These are phyloP conservation scores for Falco biarmicus DNA, from an alignment of 2,797 vertebrate genomes.

Conservation along the genomic window DNA sequence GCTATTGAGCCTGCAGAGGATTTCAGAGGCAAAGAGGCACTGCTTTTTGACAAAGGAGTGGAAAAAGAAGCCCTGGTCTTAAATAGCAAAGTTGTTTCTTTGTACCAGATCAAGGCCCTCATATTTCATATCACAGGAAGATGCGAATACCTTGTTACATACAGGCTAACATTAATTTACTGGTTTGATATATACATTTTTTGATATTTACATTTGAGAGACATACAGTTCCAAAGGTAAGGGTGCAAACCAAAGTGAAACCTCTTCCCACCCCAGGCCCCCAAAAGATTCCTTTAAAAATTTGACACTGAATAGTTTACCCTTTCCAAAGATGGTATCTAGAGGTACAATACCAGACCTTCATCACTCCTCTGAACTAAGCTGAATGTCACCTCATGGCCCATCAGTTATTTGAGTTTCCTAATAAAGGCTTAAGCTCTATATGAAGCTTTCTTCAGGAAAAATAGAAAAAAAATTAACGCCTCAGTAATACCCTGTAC, in stretches of 20 bases:
- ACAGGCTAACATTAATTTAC: not conserved
- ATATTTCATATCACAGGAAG: fast-evolving
- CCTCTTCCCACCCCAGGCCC: too few relatives aligned
- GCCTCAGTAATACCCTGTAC: fast-evolving
- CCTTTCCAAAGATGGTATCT: not conserved
- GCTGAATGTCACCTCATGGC: not conserved
- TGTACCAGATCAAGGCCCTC: too few relatives aligned
- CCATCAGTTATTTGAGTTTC: not conserved
- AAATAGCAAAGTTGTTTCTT: not conserved
- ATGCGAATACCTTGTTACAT: not conserved
- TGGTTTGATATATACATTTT: not conserved
- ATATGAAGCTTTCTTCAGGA: too few relatives aligned
- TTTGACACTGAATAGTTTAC: not conserved
- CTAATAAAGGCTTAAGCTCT: not conserved
- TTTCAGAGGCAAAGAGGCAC: not conserved
- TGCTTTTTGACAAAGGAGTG: not conserved
- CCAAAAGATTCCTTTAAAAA: not conserved
- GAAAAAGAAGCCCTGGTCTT: not conserved
- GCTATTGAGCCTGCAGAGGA: not conserved
- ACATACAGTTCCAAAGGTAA: not conserved
- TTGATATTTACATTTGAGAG: too few relatives aligned
- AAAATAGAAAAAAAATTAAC: not conserved
- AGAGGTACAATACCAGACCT: fast-evolving
- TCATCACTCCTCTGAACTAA: not conserved
- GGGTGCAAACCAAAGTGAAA: not conserved